Conservation (phyloP, 2,113 vertebrate genomes). For the Corvus hawaiiensis region DNA sequence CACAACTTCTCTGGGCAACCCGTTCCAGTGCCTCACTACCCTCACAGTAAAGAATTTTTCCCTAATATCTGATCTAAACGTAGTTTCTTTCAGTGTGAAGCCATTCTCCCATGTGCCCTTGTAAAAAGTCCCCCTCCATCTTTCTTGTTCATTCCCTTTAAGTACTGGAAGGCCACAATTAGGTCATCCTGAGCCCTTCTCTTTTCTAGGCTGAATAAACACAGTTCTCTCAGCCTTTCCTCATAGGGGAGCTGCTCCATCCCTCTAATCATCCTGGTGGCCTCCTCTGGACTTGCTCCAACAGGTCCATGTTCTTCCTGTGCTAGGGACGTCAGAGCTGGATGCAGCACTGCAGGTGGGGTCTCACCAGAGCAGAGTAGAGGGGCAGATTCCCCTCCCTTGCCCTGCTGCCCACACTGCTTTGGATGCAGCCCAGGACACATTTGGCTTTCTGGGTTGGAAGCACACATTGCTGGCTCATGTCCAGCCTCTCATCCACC, state of each 20-base stretch:
- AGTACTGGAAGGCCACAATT: not conserved
- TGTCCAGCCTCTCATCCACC: not conserved
- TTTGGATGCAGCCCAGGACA: not conserved
- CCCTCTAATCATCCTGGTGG: not conserved
- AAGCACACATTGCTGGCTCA: too few species aligned
- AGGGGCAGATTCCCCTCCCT: not conserved
- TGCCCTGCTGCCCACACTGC: fast-evolving
- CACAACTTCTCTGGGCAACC: not conserved
- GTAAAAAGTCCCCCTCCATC: not conserved
- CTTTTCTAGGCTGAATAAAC: not conserved
- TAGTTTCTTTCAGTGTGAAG: not conserved
- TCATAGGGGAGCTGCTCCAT: not conserved
- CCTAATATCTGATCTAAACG: not conserved
- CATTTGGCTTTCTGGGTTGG: not conserved
- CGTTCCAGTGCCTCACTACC: not conserved
- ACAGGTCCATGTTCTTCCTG: not conserved
- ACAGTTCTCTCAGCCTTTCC: not conserved
- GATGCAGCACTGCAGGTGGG: fast-evolving
- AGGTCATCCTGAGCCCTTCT: not conserved
- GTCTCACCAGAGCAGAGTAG: not conserved
- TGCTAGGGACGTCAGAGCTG: not conserved
- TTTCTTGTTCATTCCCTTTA: not conserved
- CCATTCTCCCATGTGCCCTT: not conserved
- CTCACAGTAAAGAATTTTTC: not conserved
- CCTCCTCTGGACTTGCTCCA: not conserved